Base-by-base conservation (phyloP, 2,113 vertebrate species). In the Sinocyclocheilus anshuiensis region DNA sequence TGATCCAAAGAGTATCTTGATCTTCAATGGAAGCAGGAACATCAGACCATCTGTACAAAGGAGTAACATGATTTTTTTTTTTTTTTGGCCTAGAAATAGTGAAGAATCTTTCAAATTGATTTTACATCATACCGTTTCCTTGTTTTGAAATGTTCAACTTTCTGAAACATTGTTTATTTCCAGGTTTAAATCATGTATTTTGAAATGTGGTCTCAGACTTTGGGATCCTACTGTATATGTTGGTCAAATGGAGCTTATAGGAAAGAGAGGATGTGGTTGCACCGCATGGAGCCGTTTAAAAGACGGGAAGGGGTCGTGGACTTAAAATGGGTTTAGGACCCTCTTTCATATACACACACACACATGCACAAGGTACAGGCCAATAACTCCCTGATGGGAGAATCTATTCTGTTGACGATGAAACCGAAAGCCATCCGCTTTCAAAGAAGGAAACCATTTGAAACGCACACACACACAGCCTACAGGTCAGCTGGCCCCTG, bases 401-500 rank as follows among this genome's bases (percentile, higher is more conserved):
- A 89, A 74, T 85, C 71, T 77, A 84, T 81, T 84, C 76, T 84
- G 61, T 65, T 87, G 77, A 48, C 63, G 20, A 55, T 86, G 63
- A 87, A 88, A 74, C 82, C 65, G 72, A 83, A 78, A 81, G 33
- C 89, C 84, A 82, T 83, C 82, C 83, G 72, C 72, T 63, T 78
- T 63, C 39, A 71, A 82, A 53, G 18, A 85, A 81, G 88, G 89
- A 88, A 91, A 87, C 36, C 92, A 77, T 86, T 90, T 55, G 86
- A 86, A 87, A 90, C 86, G 77, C 75, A 42, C 48, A 24, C 55
- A 78, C 55, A 78, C 36, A 48, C 85, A 61, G 20, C 81, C 88
- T 81, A 78, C 84, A 92, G 81, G 91, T 92, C 86, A 91, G 90
- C 86, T 87, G 90, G 90, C 89, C 90, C 92, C 87, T 81, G 74